phyloP scores from a whole-genome alignment of 2,113 vertebrate species.

The Prochilodus magdalenae region DNA sequence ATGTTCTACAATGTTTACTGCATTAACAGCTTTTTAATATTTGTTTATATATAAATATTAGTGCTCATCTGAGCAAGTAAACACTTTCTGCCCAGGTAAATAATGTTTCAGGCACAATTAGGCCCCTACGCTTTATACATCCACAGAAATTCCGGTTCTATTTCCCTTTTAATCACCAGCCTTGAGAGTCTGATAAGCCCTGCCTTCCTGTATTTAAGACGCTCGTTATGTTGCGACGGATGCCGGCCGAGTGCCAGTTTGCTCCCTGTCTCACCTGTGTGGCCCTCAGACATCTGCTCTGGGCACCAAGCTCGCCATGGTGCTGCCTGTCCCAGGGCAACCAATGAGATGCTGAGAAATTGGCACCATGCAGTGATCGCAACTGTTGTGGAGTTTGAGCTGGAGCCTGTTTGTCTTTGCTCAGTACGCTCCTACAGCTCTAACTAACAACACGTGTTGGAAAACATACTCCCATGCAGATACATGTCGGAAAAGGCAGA shows the following conservation, averaged over 20 bases:
- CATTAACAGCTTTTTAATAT: no score
- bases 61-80: no score
- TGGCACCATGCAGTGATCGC: constrained; percentile 26
- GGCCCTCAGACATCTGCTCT: constrained; percentile 54
- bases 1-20: no score
- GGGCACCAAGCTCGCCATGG: not conserved
- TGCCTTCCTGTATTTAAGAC: constrained; percentile 33
- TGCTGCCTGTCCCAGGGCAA: constrained; percentile 24
- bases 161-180: not conserved
- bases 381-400: constrained; percentile 37
- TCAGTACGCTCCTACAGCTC: constrained; percentile 7
- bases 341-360: constrained; percentile 35
- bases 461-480: not conserved
- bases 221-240: constrained; percentile 16
- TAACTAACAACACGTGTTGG: not conserved
- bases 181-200: constrained; percentile 11
- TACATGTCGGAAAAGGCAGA: constrained; percentile 9
- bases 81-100: no score
- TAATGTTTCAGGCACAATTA: not conserved
- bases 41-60: no score
- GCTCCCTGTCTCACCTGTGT: constrained; percentile 45
- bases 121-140: not conserved
- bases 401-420: constrained; percentile 3
- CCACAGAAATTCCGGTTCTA: not conserved
- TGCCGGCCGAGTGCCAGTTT: constrained; percentile 31